Evolutionary conservation across 2,888 invertebrate species (phyloP), one percentile per base, ranked within the genome.

Genomic region (Agrotis ipsilon): DNA sequence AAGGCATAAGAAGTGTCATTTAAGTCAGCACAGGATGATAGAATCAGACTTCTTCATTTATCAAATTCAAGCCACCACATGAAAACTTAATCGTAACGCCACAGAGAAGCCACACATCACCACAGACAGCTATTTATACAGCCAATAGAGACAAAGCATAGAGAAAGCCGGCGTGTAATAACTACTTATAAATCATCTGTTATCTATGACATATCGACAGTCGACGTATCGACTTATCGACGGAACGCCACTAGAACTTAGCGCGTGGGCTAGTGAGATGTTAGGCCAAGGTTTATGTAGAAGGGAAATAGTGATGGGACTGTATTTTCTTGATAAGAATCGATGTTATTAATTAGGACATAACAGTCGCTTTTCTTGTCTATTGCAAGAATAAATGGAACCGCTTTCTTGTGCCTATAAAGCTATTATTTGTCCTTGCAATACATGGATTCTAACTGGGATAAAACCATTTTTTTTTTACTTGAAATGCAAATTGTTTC

Each of bases 111-210:
- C 67, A 78, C 72, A 64, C 67, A 77, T 81, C 78, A 81, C 60
- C 16, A 27, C 6, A 49, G 78, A 81, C 78, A 79, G 72, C 58
- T 81, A 78, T 79, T 68, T 68, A 81, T 73, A 60, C 68, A 68
- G 59, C 54, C 58, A 74, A 80, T 81, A 82, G 71, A 81, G 81
- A 75, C 80, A 82, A 81, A 82, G 72, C 72, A 72, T 68, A 75
- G 80, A 82, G 82, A 81, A 79, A 82, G 80, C 81, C 49, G 75
- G 46, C 59, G 39, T 80, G 65, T 81, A 82, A 82, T 81, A 82
- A 82, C 72, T 51, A 61, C 60, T 49, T 72, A 72, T 81, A 81
- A 81, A 82, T 81, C 81, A 82, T 27, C 11, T 64, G 58, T 67
- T 81, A 81, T 81, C 81, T 80, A 57, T 82, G 75, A 75, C 82